Evolutionary conservation across 2,113 vertebrate genomes (phyloP).

Genomic region (Cyanoderma ruficeps): DNA sequence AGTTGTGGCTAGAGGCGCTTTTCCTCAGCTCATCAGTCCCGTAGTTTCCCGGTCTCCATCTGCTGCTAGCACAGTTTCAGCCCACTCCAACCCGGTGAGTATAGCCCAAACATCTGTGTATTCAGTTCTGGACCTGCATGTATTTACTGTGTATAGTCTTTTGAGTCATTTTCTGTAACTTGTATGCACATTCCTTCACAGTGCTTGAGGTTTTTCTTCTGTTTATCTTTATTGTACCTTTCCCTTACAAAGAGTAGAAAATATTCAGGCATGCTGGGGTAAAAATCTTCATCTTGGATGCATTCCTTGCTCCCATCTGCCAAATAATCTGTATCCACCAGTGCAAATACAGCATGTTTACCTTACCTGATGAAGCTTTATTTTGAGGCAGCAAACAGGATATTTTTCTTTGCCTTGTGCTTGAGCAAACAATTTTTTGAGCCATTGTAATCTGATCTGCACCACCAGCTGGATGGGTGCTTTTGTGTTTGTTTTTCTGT

Average conservation of each 20-base stretch:
- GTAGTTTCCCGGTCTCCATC: conserved; percentile 90
- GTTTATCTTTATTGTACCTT: neutral
- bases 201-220: neutral
- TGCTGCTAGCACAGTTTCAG: conserved; percentile 90
- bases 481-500: neutral
- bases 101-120: neutral
- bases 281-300: neutral
- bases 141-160: neutral
- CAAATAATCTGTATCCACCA: neutral
- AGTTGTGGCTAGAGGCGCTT: conserved; percentile 86
- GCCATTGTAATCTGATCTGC: neutral
- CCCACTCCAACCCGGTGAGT: conserved; percentile 89
- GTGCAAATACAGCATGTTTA: neutral
- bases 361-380: neutral
- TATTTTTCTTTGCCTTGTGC: neutral
- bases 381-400: neutral
- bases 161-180: neutral
- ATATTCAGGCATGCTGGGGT: neutral
- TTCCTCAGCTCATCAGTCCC: conserved; percentile 86
- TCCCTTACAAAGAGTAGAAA: neutral
- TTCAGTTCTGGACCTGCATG: neutral
- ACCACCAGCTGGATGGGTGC: neutral
- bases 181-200: neutral
- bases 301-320: neutral
- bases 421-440: neutral